phyloP scores from a whole-genome alignment of 2,797 vertebrate genomes.

The Eremophila alpestris region DNA sequence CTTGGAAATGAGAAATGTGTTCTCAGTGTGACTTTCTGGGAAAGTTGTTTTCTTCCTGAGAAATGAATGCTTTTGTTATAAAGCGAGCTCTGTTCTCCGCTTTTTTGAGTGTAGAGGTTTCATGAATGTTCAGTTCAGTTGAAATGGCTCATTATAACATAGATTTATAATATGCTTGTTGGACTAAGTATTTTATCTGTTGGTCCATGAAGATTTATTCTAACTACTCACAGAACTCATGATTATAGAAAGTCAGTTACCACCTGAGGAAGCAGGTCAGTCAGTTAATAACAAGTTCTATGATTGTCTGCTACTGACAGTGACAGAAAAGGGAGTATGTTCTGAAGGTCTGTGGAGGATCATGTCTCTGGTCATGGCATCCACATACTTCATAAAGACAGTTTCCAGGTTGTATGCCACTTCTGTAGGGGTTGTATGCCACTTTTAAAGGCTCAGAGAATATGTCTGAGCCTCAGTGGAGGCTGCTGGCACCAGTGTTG shows the following conservation, averaged over 20 bases:
- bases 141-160: neutral
- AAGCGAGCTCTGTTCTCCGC: neutral
- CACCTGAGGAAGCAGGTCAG: neutral
- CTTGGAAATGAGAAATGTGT: constrained; percentile 24
- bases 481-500: neutral
- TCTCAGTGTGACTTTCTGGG: constrained; percentile 28
- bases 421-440: neutral
- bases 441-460: neutral
- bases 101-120: neutral
- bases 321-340: neutral
- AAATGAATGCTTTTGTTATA: neutral
- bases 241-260: neutral
- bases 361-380: neutral
- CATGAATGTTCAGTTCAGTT: neutral
- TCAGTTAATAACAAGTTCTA: neutral
- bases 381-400: neutral
- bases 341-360: neutral
- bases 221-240: neutral
- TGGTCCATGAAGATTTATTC: neutral
- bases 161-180: neutral
- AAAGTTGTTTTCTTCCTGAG: neutral
- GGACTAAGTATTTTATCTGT: neutral
- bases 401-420: neutral
- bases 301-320: neutral
- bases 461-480: neutral